Conservation (phyloP, 2,113 vertebrate genomes). For the Myocastor coypus region DNA sequence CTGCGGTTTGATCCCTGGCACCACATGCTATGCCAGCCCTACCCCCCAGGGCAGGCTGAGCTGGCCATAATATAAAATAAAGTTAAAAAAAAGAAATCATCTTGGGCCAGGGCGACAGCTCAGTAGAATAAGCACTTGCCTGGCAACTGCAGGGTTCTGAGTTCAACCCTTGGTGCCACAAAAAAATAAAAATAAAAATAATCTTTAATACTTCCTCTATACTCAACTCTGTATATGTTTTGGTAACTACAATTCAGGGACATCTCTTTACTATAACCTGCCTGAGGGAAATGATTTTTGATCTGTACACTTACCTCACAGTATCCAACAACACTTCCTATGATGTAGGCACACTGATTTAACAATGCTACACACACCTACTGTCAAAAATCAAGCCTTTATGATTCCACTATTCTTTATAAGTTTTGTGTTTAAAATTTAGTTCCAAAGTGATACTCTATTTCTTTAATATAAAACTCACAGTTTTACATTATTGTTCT, state of each 20-base stretch:
- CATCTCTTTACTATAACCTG: background rate
- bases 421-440: slow-evolving; percentile 48
- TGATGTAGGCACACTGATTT: background rate
- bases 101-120: no score
- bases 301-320: background rate
- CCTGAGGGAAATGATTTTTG: slow-evolving; percentile 12
- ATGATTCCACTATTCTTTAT: slow-evolving; percentile 32
- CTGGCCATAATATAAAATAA: no score
- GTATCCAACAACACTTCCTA: background rate
- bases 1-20: no score
- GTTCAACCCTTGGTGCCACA: no score
- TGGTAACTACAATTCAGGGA: background rate
- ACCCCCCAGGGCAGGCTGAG: no score
- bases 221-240: background rate
- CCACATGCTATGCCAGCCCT: no score
- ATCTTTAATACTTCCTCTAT: background rate
- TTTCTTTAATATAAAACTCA: no score
- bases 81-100: no score
- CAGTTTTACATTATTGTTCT: slow-evolving; percentile 13
- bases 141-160: no score
- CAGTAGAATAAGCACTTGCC: no score
- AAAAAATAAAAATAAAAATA: no score
- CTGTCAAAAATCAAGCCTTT: slow-evolving; percentile 34
- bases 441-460: slow-evolving; percentile 2
- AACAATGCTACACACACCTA: background rate